A percentile compares a stretch with the other conserved stretches of the same genome.
Evolutionary conservation across 2,797 vertebrate species (phyloP).

Genomic region (Synanceia verrucosa): DNA sequence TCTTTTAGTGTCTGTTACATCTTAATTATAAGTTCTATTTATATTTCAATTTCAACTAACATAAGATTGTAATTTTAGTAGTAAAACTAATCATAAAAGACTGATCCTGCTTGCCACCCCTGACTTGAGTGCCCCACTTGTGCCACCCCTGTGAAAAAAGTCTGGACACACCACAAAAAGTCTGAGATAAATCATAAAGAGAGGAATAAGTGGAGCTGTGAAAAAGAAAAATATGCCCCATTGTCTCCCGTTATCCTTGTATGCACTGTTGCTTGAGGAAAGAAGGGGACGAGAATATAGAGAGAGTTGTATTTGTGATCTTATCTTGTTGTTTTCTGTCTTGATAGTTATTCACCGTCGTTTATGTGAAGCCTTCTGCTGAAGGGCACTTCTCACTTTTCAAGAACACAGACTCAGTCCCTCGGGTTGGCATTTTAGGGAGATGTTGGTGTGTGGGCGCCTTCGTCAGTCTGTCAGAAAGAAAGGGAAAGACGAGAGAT

Average conservation of each 20-base stretch:
- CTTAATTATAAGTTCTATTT: too few species aligned
- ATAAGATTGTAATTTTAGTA: too few species aligned
- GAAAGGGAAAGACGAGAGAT: slow-evolving; percentile 20
- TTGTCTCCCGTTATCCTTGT: slow-evolving; percentile 40
- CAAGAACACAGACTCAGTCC: slow-evolving; percentile 51
- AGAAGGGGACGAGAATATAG: slow-evolving; percentile 13
- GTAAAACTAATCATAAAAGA: too few species aligned
- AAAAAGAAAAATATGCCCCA: slow-evolving; percentile 23
- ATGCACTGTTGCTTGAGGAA: slow-evolving; percentile 37
- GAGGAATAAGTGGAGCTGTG: slow-evolving; percentile 31
- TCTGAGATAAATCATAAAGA: slow-evolving; percentile 1
- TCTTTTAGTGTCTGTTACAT: too few species aligned
- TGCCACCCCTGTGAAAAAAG: too few species aligned
- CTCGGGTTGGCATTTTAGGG: slow-evolving; percentile 46
- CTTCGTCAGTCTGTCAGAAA: slow-evolving; percentile 52
- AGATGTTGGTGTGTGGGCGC: slow-evolving; percentile 57
- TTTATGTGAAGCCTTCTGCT: slow-evolving; percentile 39
- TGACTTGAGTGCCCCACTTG: too few species aligned
- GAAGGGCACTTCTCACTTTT: slow-evolving; percentile 54
- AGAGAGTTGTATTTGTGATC: slow-evolving; percentile 52
- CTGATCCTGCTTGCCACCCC: too few species aligned
- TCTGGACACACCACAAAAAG: background rate
- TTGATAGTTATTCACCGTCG: slow-evolving; percentile 49
- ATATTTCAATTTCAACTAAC: too few species aligned
- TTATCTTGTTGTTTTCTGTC: slow-evolving; percentile 58